Conservation (phyloP, 30 jellyfish, hydroid and myxozoan genomes). For the Rhopilema esculentum region DNA sequence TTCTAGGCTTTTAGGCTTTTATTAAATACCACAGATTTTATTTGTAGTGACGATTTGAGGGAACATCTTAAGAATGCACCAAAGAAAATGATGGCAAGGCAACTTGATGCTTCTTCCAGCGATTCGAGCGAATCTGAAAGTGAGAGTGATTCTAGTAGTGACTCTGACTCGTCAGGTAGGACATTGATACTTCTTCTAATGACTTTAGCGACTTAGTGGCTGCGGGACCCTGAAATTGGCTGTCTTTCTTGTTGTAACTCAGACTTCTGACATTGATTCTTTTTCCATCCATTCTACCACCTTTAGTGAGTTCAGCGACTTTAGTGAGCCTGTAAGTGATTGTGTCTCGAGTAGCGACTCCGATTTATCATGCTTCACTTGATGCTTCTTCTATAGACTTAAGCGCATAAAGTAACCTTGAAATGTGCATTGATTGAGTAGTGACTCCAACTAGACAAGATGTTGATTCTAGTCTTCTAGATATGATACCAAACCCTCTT, state of each 20-base stretch:
- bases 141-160: slow-evolving; percentile 54
- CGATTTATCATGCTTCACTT: too few relatives aligned
- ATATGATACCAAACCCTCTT: too few relatives aligned
- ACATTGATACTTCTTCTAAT: too few relatives aligned
- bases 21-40: neutral
- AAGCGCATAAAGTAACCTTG: too few relatives aligned
- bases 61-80: slow-evolving; percentile 92
- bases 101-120: slow-evolving; percentile 56
- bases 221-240: neutral
- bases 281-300: neutral
- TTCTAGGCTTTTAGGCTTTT: neutral
- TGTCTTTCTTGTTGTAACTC: neutral
- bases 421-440: too few relatives aligned
- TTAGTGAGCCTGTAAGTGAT: neutral
- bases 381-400: too few relatives aligned
- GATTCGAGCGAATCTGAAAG: slow-evolving; percentile 59
- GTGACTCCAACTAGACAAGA: too few relatives aligned
- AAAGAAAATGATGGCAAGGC: slow-evolving; percentile 69
- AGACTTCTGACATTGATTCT: neutral
- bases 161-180: slow-evolving; percentile 62
- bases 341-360: too few relatives aligned
- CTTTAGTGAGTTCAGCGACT: neutral
- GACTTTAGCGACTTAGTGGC: neutral
- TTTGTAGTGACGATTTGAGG: slow-evolving; percentile 83
- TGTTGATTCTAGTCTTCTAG: too few relatives aligned